These are phyloP conservation scores for Erpornis zantholeuca DNA, from an alignment of 2,113 vertebrate genomes.

Conservation along the genomic window DNA sequence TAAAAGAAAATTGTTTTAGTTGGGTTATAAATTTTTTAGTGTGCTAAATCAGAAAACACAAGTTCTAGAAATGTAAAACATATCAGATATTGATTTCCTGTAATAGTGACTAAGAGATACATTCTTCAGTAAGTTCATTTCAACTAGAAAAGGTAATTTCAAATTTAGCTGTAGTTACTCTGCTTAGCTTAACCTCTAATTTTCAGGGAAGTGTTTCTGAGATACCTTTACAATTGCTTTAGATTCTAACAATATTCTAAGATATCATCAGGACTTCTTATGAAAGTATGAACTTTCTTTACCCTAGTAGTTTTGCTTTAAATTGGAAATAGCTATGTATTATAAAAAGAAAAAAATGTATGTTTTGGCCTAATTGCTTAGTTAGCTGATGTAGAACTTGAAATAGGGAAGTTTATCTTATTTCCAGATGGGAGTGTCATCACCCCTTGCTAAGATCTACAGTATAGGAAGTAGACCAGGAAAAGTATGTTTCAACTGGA, in stretches of 20 bases:
- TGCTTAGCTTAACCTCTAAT: background rate
- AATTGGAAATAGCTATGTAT: background rate
- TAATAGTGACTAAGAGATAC: background rate
- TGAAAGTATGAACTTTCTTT: background rate
- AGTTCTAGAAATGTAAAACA: background rate
- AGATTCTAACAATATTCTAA: background rate
- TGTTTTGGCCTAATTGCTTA: background rate
- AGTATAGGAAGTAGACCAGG: background rate
- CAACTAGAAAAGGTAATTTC: background rate
- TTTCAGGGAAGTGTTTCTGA: background rate
- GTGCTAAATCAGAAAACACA: background rate
- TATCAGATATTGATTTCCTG: background rate
- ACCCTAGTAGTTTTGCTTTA: background rate
- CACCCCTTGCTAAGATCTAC: background rate
- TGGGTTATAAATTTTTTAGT: background rate
- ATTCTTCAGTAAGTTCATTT: background rate
- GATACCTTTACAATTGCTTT: background rate
- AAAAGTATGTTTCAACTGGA: background rate
- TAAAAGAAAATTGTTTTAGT: background rate
- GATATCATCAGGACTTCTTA: background rate
- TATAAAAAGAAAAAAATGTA: background rate
- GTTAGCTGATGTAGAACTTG: background rate
- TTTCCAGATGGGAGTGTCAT: background rate
- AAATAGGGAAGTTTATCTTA: background rate
- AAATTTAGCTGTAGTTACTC: background rate